phyloP scores from a whole-genome alignment of 2,113 vertebrate species.

The Vulpes ferrilata region DNA sequence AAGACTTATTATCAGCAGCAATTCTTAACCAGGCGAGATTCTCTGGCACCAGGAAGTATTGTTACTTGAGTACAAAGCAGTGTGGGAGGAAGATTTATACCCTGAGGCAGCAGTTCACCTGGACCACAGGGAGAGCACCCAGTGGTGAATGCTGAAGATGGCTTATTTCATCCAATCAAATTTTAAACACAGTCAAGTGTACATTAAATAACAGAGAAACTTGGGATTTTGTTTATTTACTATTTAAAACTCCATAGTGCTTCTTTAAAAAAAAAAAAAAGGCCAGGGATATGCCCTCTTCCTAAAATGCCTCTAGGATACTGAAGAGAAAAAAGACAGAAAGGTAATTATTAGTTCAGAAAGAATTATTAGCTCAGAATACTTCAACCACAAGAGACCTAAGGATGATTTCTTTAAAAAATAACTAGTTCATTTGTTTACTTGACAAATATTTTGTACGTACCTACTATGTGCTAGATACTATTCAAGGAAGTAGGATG shows the following conservation, averaged over 20 bases:
- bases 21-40: not conserved
- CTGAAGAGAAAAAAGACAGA: not conserved
- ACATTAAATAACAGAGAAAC: conserved; percentile 1
- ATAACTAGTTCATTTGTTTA: not conserved
- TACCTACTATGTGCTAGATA: not conserved
- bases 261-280: not conserved
- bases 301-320: conserved; percentile 34
- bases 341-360: not conserved
- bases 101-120: not conserved
- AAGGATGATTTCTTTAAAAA: conserved; percentile 24
- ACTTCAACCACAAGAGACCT: not conserved
- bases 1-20: not conserved
- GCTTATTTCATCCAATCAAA: not conserved
- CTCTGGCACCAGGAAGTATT: not conserved
- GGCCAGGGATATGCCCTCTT: not conserved
- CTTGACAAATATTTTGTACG: not conserved
- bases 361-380: not conserved
- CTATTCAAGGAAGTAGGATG: not conserved
- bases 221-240: conserved; percentile 29
- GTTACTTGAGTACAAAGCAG: not conserved
- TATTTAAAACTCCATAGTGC: not conserved
- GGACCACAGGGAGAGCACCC: not conserved
- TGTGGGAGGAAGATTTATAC: not conserved
- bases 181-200: not conserved
- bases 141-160: fast-evolving